Evolutionary conservation across 1,140 invertebrate species (phyloP), one percentile per base, ranked within the genome.

Genomic region (Drosophila seguyi): DNA sequence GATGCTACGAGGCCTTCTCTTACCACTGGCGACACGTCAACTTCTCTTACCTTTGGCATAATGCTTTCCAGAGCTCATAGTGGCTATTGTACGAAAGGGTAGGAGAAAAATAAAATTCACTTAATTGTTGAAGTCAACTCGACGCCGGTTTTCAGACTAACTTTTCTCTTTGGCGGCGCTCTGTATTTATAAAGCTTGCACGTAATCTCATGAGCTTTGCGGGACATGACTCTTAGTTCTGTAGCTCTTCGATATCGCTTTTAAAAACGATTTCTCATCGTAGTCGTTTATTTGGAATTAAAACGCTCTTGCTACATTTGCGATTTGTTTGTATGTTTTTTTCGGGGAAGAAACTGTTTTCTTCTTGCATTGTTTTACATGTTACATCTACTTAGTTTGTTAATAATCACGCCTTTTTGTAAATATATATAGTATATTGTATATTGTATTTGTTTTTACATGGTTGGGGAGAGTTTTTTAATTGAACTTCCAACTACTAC

Each of bases 381-480:
- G 31, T 57, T 68, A 58, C 59, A 72, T 52, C 56, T 72, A 69
- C 67, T 81, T 69, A 77, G 59, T 56, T 67, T 34, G 25, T 67
- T 82, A 87, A 77, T 86, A 87, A 87, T 87, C 75, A 87, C 83
- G 79, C 47, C 52, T 73, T 75, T 42, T 90, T 88, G 77, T 90
- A 90, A 90, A 88, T 87, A 80, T 79, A 81, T 75, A 47, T 65
- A 73, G 38, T 79, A 50, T 50, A 31, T 50, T 50, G 47, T 50
- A 50, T 50, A 50, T 31, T n/a, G 25, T 31, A 13, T 50, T 50
- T 31, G 67, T 47, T 83, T 79, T 47, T 77, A 76, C 58, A 75
- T 81, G 58, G 68, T 65, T 62, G 38, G 71, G 75, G 76, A 62
- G 59, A 79, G 57, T 61, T 82, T 59, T 48, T 87, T 77, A 87